Percentiles rank a stretch among this genome's conserved stretches.
phyloP scores from a whole-genome alignment of 1,140 invertebrate genomes.

The Nasonia vitripennis region DNA sequence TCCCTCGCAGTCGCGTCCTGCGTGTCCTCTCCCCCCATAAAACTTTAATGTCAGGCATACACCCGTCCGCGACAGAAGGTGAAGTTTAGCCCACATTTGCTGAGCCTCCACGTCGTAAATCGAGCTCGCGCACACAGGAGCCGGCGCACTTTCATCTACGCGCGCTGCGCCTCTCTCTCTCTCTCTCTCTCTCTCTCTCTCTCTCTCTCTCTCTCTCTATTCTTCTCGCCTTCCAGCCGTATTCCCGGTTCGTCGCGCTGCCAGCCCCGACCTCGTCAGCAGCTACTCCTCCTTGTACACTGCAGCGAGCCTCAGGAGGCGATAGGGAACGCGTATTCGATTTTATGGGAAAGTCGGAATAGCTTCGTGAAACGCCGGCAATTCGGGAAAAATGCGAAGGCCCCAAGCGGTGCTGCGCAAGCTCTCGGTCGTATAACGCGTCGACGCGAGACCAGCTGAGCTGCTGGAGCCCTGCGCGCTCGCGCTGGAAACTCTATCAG shows the following conservation, averaged over 20 bases:
- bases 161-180: background rate
- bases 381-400: constrained; percentile 30
- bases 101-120: constrained; percentile 56
- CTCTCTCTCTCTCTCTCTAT: background rate
- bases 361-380: constrained; percentile 27
- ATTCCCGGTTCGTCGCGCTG: background rate
- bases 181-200: background rate
- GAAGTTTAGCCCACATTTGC: constrained; percentile 62
- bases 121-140: constrained; percentile 33
- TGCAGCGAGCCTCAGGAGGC: background rate
- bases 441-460: background rate
- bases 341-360: constrained; percentile 37
- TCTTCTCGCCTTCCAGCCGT: background rate
- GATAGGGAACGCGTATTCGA: constrained; percentile 29
- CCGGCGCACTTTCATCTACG: constrained; percentile 52
- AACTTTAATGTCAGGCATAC: constrained; percentile 61
- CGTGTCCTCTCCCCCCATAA: constrained; percentile 43
- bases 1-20: constrained; percentile 29
- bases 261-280: background rate
- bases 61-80: constrained; percentile 57
- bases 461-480: background rate
- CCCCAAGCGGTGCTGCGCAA: background rate
- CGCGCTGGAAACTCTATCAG: background rate
- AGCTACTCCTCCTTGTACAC: background rate
- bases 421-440: constrained; percentile 15